phyloP scores from a whole-genome alignment of 2,888 invertebrate genomes.

The Drosophila flavopinicola region DNA sequence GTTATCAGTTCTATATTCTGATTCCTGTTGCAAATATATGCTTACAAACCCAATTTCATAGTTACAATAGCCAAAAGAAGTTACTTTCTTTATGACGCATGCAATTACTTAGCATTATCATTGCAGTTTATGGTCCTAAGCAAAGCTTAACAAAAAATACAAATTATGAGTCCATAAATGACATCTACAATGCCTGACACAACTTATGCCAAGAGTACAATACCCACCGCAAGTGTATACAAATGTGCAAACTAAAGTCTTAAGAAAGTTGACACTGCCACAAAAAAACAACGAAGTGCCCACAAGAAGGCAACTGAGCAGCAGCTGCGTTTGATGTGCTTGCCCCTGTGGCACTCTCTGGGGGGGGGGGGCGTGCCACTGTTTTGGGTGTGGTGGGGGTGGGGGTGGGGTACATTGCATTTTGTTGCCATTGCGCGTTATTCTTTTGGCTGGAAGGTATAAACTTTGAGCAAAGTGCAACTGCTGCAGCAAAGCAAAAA shows the following conservation, averaged over 20 bases:
- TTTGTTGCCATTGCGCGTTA: constrained; percentile 31
- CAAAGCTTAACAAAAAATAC: neutral
- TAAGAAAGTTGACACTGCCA: constrained; percentile 15
- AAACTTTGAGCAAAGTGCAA: constrained; percentile 43
- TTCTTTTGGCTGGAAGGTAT: constrained; percentile 29
- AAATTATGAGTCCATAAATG: neutral
- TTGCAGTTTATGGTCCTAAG: too few species aligned
- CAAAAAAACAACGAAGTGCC: constrained; percentile 1
- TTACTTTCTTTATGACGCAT: too few species aligned
- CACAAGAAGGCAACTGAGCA: constrained; percentile 31
- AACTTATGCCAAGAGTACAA: neutral
- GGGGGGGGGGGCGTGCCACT: constrained; percentile 15
- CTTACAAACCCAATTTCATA: too few species aligned
- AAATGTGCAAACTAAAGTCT: constrained; percentile 20
- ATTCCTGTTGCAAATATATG: too few species aligned
- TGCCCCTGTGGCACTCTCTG: constrained; percentile 16
- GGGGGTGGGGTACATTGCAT: constrained; percentile 54
- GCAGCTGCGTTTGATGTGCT: constrained; percentile 67
- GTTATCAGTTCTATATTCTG: too few species aligned
- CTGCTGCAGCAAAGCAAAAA: constrained; percentile 15
- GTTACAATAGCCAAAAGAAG: too few species aligned
- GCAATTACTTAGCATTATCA: too few species aligned
- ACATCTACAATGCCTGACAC: neutral
- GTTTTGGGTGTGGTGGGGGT: neutral
- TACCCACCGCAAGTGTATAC: neutral